These are phyloP conservation scores for Tipula unca DNA, from an alignment of 2,888 invertebrate species.

Conservation along the genomic window DNA sequence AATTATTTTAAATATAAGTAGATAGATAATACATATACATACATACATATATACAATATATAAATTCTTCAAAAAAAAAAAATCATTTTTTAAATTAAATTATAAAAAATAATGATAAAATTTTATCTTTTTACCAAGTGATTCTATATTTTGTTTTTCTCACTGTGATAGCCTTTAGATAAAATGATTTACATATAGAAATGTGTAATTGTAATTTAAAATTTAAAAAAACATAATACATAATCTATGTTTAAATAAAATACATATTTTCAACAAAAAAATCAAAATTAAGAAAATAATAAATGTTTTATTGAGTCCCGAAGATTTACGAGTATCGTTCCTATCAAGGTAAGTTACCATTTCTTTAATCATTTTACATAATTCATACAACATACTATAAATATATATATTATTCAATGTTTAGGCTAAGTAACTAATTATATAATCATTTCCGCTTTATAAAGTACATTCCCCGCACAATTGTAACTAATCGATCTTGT, in stretches of 20 bases:
- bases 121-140: slow-evolving; percentile 23
- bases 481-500: not conserved
- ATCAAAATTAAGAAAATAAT: not conserved
- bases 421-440: not conserved
- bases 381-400: not conserved
- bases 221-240: not conserved
- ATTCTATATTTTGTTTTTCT: slow-evolving; percentile 22
- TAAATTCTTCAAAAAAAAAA: not conserved
- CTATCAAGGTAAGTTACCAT: not conserved
- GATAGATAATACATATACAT: not conserved
- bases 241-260: not conserved
- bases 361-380: not conserved
- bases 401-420: not conserved
- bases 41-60: not conserved
- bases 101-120: not conserved
- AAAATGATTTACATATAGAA: slow-evolving; percentile 9
- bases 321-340: not conserved
- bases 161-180: slow-evolving; percentile 23
- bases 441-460: not conserved
- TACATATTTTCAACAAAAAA: not conserved
- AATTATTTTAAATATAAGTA: not conserved
- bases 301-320: not conserved
- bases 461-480: not conserved
- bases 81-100: not conserved
- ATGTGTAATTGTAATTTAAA: not conserved